These are phyloP conservation scores for Tetramorium bicarinatum DNA, from an alignment of 2,888 invertebrate genomes.

Conservation along the genomic window DNA sequence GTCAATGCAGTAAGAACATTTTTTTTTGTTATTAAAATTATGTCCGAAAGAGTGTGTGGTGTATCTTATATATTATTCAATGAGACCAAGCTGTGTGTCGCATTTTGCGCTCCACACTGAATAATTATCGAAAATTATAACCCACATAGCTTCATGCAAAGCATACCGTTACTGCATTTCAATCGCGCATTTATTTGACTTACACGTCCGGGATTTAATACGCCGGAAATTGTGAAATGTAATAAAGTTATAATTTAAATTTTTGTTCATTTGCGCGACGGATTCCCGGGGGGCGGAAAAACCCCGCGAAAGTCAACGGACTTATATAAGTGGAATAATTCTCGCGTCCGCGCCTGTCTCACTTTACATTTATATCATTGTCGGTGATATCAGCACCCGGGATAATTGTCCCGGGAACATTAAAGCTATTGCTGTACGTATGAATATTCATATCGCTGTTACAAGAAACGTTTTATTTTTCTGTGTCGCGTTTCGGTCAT, in stretches of 20 bases:
- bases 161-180: conserved; percentile 9
- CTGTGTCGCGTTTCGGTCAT: conserved; percentile 45
- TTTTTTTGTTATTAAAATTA: conserved; percentile 10
- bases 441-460: conserved; percentile 67
- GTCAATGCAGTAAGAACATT: not conserved
- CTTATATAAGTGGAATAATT: conserved; percentile 1
- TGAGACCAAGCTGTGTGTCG: not conserved
- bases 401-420: conserved; percentile 29
- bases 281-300: not conserved
- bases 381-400: conserved; percentile 13
- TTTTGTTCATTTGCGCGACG: conserved; percentile 16
- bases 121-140: conserved; percentile 40
- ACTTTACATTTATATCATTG: conserved; percentile 33
- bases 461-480: conserved; percentile 60
- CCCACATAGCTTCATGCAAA: conserved; percentile 10
- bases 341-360: conserved; percentile 1
- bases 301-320: not conserved
- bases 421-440: conserved; percentile 20
- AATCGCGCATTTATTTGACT: conserved; percentile 20
- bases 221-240: conserved; percentile 8
- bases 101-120: conserved; percentile 3
- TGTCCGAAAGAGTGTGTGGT: not conserved
- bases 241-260: conserved; percentile 21
- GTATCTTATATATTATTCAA: conserved; percentile 14
- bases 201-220: conserved; percentile 1